Conservation (phyloP, 2,888 invertebrate genomes). For the Cerastis leucographa region DNA sequence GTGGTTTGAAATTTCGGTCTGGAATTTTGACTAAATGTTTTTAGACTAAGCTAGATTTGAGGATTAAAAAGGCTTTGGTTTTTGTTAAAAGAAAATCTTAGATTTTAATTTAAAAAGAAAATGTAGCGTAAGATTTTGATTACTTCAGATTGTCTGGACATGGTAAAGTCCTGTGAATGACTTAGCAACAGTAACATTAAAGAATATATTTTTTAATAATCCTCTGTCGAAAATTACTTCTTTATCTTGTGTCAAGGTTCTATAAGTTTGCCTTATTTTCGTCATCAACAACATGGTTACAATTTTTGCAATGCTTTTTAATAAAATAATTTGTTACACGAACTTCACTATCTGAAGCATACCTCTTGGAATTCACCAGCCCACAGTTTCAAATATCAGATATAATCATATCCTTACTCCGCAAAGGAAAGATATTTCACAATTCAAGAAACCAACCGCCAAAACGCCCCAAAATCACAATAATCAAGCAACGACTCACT, state of each 20-base stretch:
- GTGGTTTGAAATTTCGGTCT: slow-evolving; percentile 41
- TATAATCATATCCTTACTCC: not conserved
- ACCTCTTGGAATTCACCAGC: not conserved
- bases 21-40: not conserved
- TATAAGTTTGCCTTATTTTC: not conserved
- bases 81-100: slow-evolving; percentile 2
- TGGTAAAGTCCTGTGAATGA: not conserved
- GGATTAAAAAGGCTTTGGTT: not conserved
- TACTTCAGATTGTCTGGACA: not conserved
- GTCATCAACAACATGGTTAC: not conserved
- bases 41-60: slow-evolving; percentile 14
- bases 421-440: not conserved
- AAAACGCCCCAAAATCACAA: slow-evolving; percentile 13
- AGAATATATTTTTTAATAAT: not conserved
- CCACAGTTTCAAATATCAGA: not conserved
- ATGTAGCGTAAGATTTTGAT: not conserved
- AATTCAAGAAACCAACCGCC: not conserved
- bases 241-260: not conserved
- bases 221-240: not conserved
- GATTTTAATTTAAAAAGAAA: not conserved
- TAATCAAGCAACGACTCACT: slow-evolving; percentile 6
- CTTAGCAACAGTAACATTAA: not conserved
- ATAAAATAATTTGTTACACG: not conserved
- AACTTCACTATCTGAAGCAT: not conserved
- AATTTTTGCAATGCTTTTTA: not conserved